phyloP scores from a whole-genome alignment of 2,797 vertebrate genomes.

The Lutjanus campechanus region DNA sequence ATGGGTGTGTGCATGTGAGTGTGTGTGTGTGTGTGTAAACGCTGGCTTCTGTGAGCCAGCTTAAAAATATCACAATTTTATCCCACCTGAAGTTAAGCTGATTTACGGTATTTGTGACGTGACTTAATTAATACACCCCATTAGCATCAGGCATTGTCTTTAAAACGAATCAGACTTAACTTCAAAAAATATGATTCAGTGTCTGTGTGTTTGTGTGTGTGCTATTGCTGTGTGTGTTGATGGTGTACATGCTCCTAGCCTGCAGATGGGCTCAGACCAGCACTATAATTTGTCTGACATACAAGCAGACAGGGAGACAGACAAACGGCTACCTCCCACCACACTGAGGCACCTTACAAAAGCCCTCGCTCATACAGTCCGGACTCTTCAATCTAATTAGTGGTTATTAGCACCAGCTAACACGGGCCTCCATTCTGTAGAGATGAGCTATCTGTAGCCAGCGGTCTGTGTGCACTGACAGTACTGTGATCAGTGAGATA shows the following conservation, averaged over 20 bases:
- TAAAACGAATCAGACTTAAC: neutral
- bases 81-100: slow-evolving; percentile 38
- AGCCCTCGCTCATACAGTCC: slow-evolving; percentile 61
- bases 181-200: neutral
- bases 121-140: slow-evolving; percentile 34
- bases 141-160: neutral
- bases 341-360: slow-evolving; percentile 60
- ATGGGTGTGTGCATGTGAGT: neutral
- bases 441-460: slow-evolving; percentile 58
- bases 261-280: slow-evolving; percentile 76
- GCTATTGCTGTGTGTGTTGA: slow-evolving; percentile 11
- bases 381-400: slow-evolving; percentile 81
- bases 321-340: slow-evolving; percentile 52
- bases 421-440: slow-evolving; percentile 43
- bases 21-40: neutral
- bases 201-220: slow-evolving; percentile 10
- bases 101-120: slow-evolving; percentile 35
- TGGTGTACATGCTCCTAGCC: slow-evolving; percentile 2
- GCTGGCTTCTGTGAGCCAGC: slow-evolving; percentile 16
- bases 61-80: slow-evolving; percentile 44
- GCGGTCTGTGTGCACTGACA: slow-evolving; percentile 33
- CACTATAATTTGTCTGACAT: slow-evolving; percentile 79
- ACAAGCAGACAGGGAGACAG: slow-evolving; percentile 46
- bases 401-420: slow-evolving; percentile 75
- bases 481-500: slow-evolving; percentile 44